A percentile compares a stretch with the other conserved stretches of the same genome.
These are phyloP conservation scores for Scaptomyza tumidula DNA, from an alignment of 2,888 invertebrate species.

Conservation along the genomic window DNA sequence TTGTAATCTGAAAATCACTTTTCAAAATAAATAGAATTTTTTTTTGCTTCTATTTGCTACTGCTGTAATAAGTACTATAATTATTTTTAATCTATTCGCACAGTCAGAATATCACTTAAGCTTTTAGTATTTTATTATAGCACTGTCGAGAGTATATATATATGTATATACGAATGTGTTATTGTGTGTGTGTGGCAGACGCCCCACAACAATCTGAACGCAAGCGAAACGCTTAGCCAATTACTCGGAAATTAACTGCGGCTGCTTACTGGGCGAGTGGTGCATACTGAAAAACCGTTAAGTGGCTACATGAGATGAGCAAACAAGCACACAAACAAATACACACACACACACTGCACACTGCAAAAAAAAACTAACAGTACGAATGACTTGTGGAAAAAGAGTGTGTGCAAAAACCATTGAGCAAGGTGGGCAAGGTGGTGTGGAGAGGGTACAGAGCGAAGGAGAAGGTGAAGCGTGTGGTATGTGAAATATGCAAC, in stretches of 20 bases:
- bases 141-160: slow-evolving; percentile 37
- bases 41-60: neutral
- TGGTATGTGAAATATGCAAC: slow-evolving; percentile 63
- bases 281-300: slow-evolving; percentile 74
- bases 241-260: slow-evolving; percentile 74
- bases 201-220: slow-evolving; percentile 55
- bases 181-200: slow-evolving; percentile 45
- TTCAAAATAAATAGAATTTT: neutral
- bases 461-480: slow-evolving; percentile 7
- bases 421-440: neutral
- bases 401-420: slow-evolving; percentile 6
- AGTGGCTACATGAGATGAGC: slow-evolving; percentile 63
- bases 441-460: too few relatives aligned
- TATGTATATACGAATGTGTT: slow-evolving; percentile 20
- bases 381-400: slow-evolving; percentile 54
- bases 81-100: neutral
- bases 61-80: neutral
- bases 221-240: slow-evolving; percentile 77
- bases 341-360: neutral
- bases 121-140: neutral
- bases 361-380: slow-evolving; percentile 10
- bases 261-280: slow-evolving; percentile 56
- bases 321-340: slow-evolving; percentile 35
- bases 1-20: neutral
- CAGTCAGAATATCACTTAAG: slow-evolving; percentile 43